Conservation (phyloP, 1,140 invertebrate species). For the Drosophila kikkawai region DNA sequence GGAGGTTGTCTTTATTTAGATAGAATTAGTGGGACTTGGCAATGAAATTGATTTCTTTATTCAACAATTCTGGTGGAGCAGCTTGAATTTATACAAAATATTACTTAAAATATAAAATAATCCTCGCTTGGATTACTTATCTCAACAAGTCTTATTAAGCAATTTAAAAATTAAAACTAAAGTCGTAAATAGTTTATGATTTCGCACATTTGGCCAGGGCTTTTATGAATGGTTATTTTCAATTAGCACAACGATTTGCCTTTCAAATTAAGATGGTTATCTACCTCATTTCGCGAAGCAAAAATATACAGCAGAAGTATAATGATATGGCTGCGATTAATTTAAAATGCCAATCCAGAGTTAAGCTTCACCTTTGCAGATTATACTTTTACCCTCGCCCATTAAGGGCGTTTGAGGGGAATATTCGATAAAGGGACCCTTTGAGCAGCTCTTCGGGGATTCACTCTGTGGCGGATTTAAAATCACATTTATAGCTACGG, state of each 20-base stretch:
- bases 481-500: slow-evolving; percentile 32
- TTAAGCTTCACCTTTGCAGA: slow-evolving; percentile 1
- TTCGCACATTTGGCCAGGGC: neutral
- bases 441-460: slow-evolving; percentile 18
- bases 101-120: too few relatives aligned
- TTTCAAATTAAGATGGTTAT: slow-evolving; percentile 17
- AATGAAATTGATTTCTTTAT: neutral
- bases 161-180: neutral
- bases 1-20: slow-evolving; percentile 38
- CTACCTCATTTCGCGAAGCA: slow-evolving; percentile 1
- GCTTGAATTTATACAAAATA: neutral
- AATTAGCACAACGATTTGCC: slow-evolving; percentile 19
- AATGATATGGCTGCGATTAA: slow-evolving; percentile 1
- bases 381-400: slow-evolving; percentile 1
- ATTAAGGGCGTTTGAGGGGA: neutral
- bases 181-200: slow-evolving; percentile 3
- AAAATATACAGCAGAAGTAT: slow-evolving; percentile 1
- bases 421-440: slow-evolving; percentile 10
- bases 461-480: slow-evolving; percentile 30
- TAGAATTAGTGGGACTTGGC: neutral
- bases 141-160: neutral
- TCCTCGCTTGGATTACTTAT: neutral
- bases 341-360: slow-evolving; percentile 7
- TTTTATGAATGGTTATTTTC: slow-evolving; percentile 9
- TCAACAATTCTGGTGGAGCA: too few relatives aligned